Evolutionary conservation across 2,888 invertebrate species (phyloP), one percentile per base, ranked within the genome.

Genomic region (Iphiclides podalirius): DNA sequence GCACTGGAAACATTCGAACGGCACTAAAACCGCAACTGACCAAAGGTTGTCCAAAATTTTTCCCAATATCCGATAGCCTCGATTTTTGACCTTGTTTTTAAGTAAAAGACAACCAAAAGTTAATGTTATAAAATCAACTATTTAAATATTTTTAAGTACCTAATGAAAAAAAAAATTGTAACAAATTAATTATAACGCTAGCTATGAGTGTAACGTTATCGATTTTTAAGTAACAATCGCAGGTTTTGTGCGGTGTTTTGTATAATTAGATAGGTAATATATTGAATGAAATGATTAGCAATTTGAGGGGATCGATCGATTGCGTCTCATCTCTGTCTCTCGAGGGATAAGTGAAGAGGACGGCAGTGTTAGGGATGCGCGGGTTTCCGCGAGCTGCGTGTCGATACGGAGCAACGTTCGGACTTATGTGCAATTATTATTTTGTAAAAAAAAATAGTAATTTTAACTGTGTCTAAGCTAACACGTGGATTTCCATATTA

Each of bases 251-350:
- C 86, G 83, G 83, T 81, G 86, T 88, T 89, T 88, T 88, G n/a
- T 87, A 85, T 87, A 89, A 85, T 86, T 89, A 89, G 89, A 86
- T 89, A 89, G 89, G 89, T 87, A 88, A 89, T 88, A 88, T 88
- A 88, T 88, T 88, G 87, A 88, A 89, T 83, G 87, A 85, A 85
- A 86, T 86, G 80, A 84, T 81, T 83, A 81, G 80, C 77, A 80
- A 76, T 79, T 72, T 72, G 80, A n/a, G 78, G 74, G 75, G 73
- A 20, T 33, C 70, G 77, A 74, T 70, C 72, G 75, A 70, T 73
- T 72, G 71, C 69, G 62, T 64, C n/a, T n/a, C 68, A 65, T 68
- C 74, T 71, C 66, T 63, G 63, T 70, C 66, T 68, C 63, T 63
- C 69, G 64, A 58, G 60, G 64, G 58, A 64, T 68, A 62, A 64